Conservation (phyloP, 2,797 vertebrate species). For the Pogoniulus pusillus region DNA sequence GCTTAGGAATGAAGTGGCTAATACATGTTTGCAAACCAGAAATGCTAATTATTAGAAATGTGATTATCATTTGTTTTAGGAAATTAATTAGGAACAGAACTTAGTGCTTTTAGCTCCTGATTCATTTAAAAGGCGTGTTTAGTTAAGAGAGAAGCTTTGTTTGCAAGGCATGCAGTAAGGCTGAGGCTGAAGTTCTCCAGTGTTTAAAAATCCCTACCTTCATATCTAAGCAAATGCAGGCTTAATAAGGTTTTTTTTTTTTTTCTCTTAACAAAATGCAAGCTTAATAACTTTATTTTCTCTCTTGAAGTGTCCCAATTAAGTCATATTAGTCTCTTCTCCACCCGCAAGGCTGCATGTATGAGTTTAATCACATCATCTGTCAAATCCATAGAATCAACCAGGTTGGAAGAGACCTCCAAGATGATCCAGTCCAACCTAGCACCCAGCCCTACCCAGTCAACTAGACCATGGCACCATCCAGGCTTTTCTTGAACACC, state of each 20-base stretch:
- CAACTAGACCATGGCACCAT: too few relatives aligned
- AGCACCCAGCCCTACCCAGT: too few relatives aligned
- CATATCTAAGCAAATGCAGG: neutral
- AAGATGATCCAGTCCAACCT: too few relatives aligned
- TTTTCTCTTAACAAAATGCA: neutral
- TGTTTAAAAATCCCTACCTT: neutral
- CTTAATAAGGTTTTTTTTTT: neutral
- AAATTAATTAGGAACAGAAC: constrained; percentile 19
- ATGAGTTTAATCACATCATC: too few relatives aligned
- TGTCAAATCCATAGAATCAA: too few relatives aligned
- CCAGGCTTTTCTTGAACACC: too few relatives aligned
- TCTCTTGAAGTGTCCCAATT: neutral
- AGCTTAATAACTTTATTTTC: neutral
- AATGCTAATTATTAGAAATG: neutral
- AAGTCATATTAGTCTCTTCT: neutral
- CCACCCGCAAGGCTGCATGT: neutral
- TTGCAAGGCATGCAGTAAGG: neutral
- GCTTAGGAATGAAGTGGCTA: neutral
- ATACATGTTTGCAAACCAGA: neutral
- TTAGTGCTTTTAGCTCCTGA: neutral
- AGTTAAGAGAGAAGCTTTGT: neutral
- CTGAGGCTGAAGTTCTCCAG: neutral
- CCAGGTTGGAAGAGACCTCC: too few relatives aligned
- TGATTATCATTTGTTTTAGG: neutral
- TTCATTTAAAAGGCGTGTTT: neutral